phyloP scores from a whole-genome alignment of 2,888 invertebrate species.

The Drosophila anceps region DNA sequence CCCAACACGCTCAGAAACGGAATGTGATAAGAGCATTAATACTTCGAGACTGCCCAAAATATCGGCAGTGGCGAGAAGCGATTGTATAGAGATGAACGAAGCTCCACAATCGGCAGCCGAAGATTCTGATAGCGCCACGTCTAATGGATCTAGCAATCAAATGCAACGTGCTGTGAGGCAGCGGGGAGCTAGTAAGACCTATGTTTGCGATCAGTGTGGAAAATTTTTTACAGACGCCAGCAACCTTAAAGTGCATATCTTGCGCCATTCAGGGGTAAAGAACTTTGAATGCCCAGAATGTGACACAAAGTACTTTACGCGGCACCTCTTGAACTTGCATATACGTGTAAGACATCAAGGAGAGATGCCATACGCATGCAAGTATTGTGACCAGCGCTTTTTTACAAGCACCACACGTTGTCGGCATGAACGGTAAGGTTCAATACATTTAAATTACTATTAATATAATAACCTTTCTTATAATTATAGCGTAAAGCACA shows the following conservation, averaged over 20 bases:
- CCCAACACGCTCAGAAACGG: neutral
- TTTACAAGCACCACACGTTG: slow-evolving; percentile 74
- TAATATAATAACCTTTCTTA: neutral
- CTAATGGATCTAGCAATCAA: neutral
- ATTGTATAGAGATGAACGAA: neutral
- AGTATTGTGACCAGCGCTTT: slow-evolving; percentile 73
- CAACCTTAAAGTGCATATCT: slow-evolving; percentile 40
- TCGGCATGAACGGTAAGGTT: slow-evolving; percentile 73
- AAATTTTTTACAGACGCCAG: slow-evolving; percentile 29
- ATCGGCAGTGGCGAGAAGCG: neutral
- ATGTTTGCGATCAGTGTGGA: slow-evolving; percentile 44
- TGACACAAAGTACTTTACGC: slow-evolving; percentile 26
- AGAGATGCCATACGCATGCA: slow-evolving; percentile 78
- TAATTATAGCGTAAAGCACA: slow-evolving; percentile 45
- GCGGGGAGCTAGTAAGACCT: slow-evolving; percentile 1
- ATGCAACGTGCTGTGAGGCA: neutral
- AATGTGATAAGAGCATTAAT: neutral
- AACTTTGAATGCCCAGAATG: slow-evolving; percentile 43
- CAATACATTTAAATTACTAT: neutral
- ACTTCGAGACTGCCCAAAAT: too few species aligned
- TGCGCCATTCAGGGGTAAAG: slow-evolving; percentile 42
- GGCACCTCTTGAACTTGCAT: slow-evolving; percentile 44
- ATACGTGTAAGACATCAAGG: slow-evolving; percentile 69
- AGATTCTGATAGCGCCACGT: neutral
- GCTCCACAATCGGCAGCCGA: neutral